Evolutionary conservation across 2,113 vertebrate species (phyloP), one percentile per base, ranked within the genome.

Genomic region (Xerus inauris): DNA sequence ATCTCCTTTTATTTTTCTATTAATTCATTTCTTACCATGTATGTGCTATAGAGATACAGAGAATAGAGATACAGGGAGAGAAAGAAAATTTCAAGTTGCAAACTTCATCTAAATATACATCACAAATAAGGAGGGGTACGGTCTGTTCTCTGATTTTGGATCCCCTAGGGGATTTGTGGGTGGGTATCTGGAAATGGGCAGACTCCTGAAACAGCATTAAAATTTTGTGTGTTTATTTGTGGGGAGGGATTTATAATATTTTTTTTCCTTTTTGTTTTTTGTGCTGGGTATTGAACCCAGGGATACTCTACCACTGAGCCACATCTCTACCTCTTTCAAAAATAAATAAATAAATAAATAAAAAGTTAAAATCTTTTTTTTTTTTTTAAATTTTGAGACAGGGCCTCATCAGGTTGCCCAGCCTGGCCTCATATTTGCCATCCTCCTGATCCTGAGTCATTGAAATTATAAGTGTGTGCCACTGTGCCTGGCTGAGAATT

Each of bases 211-310:
- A 77, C 51, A 76, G 13, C 51, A 49, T 82, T 89, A 75, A 81
- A 91, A 22, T 49, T 92, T 40, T 91, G n/a, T 72, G 7, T 86
- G 79, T 88, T 94, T 59, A 47, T 64, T 96, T 87, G 88, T 77
- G 20, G n/a, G 71, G 59, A 62, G 35, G 40, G 81, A 87, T 81
- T 69, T 62, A 9, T 28, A 62, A 62, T 62, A 19, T 26, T 59
- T 26, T 10, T 59, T 59, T 26, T 8, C 24, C 4, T 26, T 26
- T 59, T 59, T 59, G 24, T 28, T 59, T 59, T 59, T 24, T 59
- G 59, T 62, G 28, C 24, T 28, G 59, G 59, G 9, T 62, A 62
- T 62, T 28, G 24, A 62, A 28, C 59, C 24, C 22, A 62, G 59
- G 24, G 59, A 11, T 24, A 26, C 8, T 62, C 9, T 10, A 28